A percentile compares a stretch with the other conserved stretches of the same genome.
Conservation (phyloP, 2,797 vertebrate genomes). For the Sebastolobus alascanus region DNA sequence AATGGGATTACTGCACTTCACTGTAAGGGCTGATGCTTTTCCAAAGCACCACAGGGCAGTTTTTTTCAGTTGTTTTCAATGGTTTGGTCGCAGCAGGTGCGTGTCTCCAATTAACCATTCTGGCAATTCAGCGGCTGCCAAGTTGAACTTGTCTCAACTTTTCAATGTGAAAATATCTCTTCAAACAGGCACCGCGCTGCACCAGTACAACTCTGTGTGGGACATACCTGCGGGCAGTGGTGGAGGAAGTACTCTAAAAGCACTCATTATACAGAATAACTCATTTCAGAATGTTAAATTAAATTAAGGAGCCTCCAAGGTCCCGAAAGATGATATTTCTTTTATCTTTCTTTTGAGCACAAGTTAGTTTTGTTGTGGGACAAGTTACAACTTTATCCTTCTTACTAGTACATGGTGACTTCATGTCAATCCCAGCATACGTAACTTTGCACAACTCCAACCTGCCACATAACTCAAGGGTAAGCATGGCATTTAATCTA, state of each 20-base stretch:
- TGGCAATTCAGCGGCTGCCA: conserved; percentile 12
- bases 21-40: background rate
- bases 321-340: background rate
- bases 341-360: background rate
- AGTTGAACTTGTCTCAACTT: conserved; percentile 15
- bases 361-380: background rate
- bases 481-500: too few relatives aligned
- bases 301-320: background rate
- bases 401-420: too few relatives aligned
- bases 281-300: background rate
- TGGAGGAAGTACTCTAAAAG: background rate
- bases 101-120: conserved; percentile 14
- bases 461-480: background rate
- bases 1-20: conserved; percentile 15
- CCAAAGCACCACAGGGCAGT: background rate
- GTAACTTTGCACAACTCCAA: background rate
- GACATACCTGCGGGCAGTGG: background rate
- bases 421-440: too few relatives aligned
- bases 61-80: background rate
- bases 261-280: background rate
- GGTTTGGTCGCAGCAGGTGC: conserved; percentile 13
- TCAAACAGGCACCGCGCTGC: background rate
- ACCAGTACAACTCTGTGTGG: background rate
- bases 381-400: too few relatives aligned
- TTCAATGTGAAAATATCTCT: conserved; percentile 1